Conservation (phyloP, 2,113 vertebrate genomes). For the Porphyrio hochstetteri region DNA sequence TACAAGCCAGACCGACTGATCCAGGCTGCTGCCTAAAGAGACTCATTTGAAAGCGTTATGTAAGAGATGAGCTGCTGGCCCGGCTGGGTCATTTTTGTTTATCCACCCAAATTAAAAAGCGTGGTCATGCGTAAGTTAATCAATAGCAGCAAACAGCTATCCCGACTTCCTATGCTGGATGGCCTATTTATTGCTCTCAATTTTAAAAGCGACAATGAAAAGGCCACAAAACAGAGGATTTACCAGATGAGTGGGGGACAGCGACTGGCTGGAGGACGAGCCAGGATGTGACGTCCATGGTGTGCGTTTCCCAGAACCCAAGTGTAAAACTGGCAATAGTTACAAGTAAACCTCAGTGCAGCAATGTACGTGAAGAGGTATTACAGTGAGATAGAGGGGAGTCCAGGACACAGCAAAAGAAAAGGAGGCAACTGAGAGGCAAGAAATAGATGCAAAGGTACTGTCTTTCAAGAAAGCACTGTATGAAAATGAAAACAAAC, state of each 20-base stretch:
- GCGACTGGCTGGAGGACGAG: neutral
- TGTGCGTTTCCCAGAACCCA: neutral
- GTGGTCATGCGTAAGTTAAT: conserved; percentile 41
- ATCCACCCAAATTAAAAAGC: conserved; percentile 54
- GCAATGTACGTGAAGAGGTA: neutral
- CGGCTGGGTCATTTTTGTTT: neutral
- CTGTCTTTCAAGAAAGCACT: neutral
- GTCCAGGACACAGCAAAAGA: neutral
- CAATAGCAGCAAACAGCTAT: conserved; percentile 44
- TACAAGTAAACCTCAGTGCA: neutral
- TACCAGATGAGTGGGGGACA: neutral
- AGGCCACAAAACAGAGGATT: conserved; percentile 2
- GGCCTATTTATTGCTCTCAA: conserved; percentile 34
- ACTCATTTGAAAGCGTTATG: conserved; percentile 26
- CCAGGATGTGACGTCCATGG: accelerated
- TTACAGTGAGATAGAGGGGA: neutral
- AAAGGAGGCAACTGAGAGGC: neutral
- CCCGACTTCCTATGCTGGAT: neutral
- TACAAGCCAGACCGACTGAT: neutral
- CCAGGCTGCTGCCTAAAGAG: conserved; percentile 14
- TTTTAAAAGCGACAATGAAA: conserved; percentile 18
- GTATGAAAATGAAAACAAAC: neutral
- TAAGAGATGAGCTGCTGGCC: conserved; percentile 52
- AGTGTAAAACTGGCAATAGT: neutral
- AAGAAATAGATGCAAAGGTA: neutral